These are phyloP conservation scores for Chaetorhynchus papuensis DNA, from an alignment of 2,113 vertebrate species.

Conservation along the genomic window DNA sequence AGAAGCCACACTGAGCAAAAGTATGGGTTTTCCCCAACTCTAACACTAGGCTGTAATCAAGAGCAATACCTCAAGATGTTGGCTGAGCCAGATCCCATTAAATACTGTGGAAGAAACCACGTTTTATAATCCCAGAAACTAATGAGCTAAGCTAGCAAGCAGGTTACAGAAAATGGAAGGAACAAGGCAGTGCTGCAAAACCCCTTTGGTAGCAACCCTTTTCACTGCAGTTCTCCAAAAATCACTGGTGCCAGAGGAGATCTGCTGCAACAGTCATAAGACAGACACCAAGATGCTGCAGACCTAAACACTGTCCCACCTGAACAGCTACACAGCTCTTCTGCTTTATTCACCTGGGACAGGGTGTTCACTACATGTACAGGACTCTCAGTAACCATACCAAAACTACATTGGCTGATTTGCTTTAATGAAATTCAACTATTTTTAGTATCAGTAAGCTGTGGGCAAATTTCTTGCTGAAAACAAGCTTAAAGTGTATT, in stretches of 20 bases:
- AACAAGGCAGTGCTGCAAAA: not conserved
- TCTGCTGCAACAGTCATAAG: not conserved
- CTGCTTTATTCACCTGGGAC: not conserved
- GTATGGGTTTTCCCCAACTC: not conserved
- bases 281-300: not conserved
- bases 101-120: not conserved
- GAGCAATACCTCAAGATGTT: not conserved
- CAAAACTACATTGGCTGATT: not conserved
- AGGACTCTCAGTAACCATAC: not conserved
- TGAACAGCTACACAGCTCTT: not conserved
- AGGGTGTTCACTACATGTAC: not conserved
- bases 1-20: not conserved
- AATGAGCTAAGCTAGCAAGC: not conserved
- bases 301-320: not conserved
- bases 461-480: not conserved
- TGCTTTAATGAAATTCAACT: not conserved
- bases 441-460: not conserved
- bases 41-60: not conserved
- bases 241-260: not conserved
- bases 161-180: not conserved
- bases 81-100: not conserved
- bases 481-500: not conserved
- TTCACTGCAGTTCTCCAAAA: not conserved
- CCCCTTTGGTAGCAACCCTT: not conserved
- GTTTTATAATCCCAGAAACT: not conserved